Evolutionary conservation across 2,888 invertebrate species (phyloP).

Genomic region (Mesoligia furuncula): DNA sequence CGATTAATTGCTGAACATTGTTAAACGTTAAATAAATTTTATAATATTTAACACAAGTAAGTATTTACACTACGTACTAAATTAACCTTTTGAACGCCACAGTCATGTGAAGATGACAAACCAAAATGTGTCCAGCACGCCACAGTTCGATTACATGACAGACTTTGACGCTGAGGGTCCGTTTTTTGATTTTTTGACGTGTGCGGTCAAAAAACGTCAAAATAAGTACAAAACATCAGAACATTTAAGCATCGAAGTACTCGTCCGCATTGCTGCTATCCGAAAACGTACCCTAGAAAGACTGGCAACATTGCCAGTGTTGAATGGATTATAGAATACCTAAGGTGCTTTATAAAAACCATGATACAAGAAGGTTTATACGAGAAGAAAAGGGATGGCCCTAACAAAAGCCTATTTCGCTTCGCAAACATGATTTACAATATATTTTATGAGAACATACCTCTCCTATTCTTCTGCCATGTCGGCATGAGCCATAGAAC

Average conservation of each 20-base stretch:
- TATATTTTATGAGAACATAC: not conserved
- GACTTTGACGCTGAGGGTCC: too few relatives aligned
- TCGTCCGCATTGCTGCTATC: not conserved
- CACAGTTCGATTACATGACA: too few relatives aligned
- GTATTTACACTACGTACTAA: not conserved
- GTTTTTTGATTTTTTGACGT: too few relatives aligned
- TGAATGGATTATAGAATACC: not conserved
- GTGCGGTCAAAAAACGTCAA: too few relatives aligned
- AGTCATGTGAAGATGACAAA: too few relatives aligned
- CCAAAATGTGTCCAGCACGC: too few relatives aligned
- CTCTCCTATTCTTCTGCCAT: not conserved
- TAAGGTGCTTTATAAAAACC: too few relatives aligned
- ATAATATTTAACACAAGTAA: not conserved
- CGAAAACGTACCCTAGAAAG: not conserved
- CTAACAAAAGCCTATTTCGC: not conserved
- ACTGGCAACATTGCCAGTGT: not conserved
- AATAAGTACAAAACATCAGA: not conserved
- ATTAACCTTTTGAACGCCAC: too few relatives aligned
- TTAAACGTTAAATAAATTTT: not conserved
- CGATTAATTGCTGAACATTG: not conserved
- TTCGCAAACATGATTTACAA: not conserved
- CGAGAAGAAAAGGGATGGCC: not conserved
- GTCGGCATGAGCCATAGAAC: not conserved
- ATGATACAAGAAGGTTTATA: not conserved
- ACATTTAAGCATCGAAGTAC: not conserved